A percentile compares a stretch with the other conserved stretches of the same genome.
These are phyloP conservation scores for Podiceps cristatus DNA, from an alignment of 2,113 vertebrate genomes.

Conservation along the genomic window DNA sequence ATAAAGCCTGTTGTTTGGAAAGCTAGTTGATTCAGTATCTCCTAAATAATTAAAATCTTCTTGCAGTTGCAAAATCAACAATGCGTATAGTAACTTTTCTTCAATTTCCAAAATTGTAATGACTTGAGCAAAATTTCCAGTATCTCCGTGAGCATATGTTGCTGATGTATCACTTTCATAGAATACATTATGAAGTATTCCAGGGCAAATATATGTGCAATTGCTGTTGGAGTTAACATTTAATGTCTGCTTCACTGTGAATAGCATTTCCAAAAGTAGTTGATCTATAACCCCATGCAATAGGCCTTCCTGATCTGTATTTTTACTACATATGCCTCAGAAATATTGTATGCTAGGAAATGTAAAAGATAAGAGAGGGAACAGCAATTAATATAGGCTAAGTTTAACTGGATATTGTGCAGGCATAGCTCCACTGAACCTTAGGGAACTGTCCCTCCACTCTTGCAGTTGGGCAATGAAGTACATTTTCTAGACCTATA, in stretches of 20 bases:
- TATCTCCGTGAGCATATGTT: neutral
- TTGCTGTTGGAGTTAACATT: neutral
- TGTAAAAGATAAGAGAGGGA: neutral
- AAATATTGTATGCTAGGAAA: neutral
- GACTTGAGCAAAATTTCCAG: neutral
- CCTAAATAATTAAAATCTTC: constrained; percentile 85
- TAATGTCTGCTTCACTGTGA: neutral
- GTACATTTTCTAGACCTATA: neutral
- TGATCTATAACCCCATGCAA: neutral
- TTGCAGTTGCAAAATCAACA: constrained; percentile 72
- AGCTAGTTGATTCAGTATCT: constrained; percentile 71
- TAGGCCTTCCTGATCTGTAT: neutral
- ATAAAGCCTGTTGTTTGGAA: constrained; percentile 81
- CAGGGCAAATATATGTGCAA: neutral
- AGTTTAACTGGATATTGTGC: neutral
- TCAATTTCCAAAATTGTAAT: neutral
- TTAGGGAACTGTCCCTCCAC: neutral
- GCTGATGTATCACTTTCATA: neutral
- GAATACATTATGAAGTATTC: neutral
- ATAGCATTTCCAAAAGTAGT: neutral
- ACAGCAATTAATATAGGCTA: neutral
- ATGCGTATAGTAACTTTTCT: neutral
- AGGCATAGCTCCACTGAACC: neutral
- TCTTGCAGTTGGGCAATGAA: neutral
- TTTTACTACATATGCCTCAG: neutral